Base-by-base conservation (phyloP, 2,113 vertebrate genomes). In the Heliornis fulica region DNA sequence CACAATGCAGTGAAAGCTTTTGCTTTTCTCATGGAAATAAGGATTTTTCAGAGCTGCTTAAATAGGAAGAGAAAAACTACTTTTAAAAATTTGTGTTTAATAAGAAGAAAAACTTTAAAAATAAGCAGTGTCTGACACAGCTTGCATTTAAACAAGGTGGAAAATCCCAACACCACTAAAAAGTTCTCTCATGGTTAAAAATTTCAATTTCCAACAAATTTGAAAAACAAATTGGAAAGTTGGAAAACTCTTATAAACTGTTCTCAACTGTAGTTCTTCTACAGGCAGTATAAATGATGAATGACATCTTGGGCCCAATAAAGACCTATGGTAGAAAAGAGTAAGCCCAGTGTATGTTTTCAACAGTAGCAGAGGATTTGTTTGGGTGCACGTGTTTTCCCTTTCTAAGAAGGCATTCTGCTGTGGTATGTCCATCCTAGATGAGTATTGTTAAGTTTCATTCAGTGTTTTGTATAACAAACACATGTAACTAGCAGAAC, bases 401-500 rank as follows among this genome's bases (percentile, higher is more conserved):
- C 34, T 13, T 80, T 80, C 77, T 65, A 45, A 43, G 53, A 10
- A 75, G 25, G 36, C 53, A 15, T 26, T 89, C 41, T 7, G 0
- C 11, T 65, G 0, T 1, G 0, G 1, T 57, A 1, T 11, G 26
- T 40, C 43, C 41, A 21, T 77, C 50, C 26, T 18, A 31, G 40
- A 48, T 51, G 15, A 87, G 7, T 45, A 10, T 3, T 15, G 65
- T 36, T 10, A 46, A 5, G 28, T 70, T 80, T 38, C 17, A 15
- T 21, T 71, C 14, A 9, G 19, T 32, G 6, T 66, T 79, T 48
- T 68, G 29, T 46, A 0, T 29, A 66, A 29, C 43, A 71, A 38
- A 23, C 18, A 28, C 3, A 3, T 38, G 32, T 28, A 59, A 59
- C 18, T 68, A 50, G 15, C 45, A 79, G 48, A 63, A 3, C 11